These are phyloP conservation scores for Forbesichthys agassizii DNA, from an alignment of 2,113 vertebrate genomes.

Conservation along the genomic window DNA sequence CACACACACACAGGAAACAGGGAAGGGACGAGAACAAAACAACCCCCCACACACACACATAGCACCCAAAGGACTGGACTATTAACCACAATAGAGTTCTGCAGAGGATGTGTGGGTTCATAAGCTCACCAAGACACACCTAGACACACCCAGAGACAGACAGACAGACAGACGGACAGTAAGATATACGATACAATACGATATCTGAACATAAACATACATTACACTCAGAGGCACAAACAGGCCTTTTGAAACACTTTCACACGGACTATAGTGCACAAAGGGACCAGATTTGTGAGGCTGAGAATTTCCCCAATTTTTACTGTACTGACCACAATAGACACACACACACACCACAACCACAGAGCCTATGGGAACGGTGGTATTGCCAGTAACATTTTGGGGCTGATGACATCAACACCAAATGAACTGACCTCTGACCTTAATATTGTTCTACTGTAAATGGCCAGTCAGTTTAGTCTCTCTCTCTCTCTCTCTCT, in stretches of 20 bases:
- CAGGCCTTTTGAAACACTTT: neutral
- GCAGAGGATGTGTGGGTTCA: neutral
- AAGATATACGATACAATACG: neutral
- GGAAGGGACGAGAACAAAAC: conserved; percentile 45
- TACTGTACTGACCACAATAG: neutral
- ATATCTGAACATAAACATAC: neutral
- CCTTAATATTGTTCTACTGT: neutral
- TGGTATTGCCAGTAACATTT: neutral
- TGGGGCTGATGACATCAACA: conserved; percentile 1
- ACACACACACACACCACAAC: conserved; percentile 8
- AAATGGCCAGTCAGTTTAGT: neutral
- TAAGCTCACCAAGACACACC: neutral
- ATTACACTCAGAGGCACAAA: neutral
- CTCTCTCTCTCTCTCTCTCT: neutral
- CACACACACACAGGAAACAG: conserved; percentile 42
- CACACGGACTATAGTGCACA: neutral
- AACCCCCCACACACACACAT: conserved; percentile 21
- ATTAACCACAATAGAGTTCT: conserved; percentile 33
- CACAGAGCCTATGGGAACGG: conserved; percentile 5
- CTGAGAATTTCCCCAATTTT: neutral
- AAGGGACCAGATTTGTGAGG: neutral
- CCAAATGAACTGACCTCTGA: neutral
- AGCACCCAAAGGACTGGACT: conserved; percentile 21
- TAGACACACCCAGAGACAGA: conserved; percentile 2
- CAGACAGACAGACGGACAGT: neutral